phyloP scores from a whole-genome alignment of 2,888 invertebrate species.

The Hirtodrosophila cameraria region DNA sequence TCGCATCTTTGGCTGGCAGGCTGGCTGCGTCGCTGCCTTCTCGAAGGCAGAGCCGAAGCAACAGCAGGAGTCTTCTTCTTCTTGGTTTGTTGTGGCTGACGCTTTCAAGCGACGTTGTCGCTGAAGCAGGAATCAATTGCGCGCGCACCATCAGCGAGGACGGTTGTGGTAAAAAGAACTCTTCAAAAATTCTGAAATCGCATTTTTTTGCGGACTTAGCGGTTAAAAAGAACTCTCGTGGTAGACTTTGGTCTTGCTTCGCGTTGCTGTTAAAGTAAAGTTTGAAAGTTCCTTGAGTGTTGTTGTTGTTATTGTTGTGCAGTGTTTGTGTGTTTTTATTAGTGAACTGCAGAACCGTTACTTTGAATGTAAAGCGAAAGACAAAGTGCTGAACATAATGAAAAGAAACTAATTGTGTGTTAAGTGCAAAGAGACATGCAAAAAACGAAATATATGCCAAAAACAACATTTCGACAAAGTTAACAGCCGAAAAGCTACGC shows the following conservation, averaged over 20 bases:
- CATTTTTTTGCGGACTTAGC: slow-evolving; percentile 14
- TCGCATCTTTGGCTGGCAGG: slow-evolving; percentile 36
- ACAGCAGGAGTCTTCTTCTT: slow-evolving; percentile 41
- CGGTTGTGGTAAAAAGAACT: slow-evolving; percentile 71
- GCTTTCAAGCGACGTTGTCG: slow-evolving; percentile 65
- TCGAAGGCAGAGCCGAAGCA: slow-evolving; percentile 30
- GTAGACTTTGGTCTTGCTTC: slow-evolving; percentile 9
- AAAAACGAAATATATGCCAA: slow-evolving; percentile 52
- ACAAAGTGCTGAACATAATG: slow-evolving; percentile 49
- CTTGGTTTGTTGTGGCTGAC: slow-evolving; percentile 43
- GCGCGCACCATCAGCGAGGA: slow-evolving; percentile 79
- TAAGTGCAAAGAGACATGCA: slow-evolving; percentile 65
- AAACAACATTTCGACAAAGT: slow-evolving; percentile 50
- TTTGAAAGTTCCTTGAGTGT: slow-evolving; percentile 35
- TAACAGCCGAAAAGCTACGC: no score
- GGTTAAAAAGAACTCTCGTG: slow-evolving; percentile 36
- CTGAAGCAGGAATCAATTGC: slow-evolving; percentile 82
- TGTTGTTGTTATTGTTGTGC: no score
- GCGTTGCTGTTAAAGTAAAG: slow-evolving; percentile 34
- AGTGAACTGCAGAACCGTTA: slow-evolving; percentile 62
- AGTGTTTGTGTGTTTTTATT: slow-evolving; percentile 59
- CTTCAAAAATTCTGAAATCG: slow-evolving; percentile 15
- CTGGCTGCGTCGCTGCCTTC: slow-evolving; percentile 48
- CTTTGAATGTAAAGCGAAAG: slow-evolving; percentile 36
- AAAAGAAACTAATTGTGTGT: slow-evolving; percentile 59